Evolutionary conservation across 2,113 vertebrate genomes (phyloP).

Genomic region (Prionailurus viverrinus): DNA sequence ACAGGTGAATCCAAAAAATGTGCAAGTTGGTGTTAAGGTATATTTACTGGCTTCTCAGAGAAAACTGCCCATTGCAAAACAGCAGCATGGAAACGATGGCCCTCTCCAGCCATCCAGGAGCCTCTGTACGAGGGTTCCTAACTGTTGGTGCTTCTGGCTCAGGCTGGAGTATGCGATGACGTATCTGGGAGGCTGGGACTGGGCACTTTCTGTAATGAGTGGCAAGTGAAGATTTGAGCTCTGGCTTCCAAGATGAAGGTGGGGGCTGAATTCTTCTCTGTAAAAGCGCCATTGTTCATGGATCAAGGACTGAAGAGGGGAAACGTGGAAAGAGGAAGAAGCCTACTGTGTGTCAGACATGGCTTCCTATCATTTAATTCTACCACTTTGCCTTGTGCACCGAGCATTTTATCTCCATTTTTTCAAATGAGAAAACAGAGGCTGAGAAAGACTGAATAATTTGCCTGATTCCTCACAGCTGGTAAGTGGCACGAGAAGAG

Average conservation of each 20-base stretch:
- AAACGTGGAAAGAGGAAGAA: not conserved
- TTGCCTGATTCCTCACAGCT: not conserved
- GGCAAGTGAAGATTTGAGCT: not conserved
- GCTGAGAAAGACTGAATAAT: not conserved
- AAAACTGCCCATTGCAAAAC: not conserved
- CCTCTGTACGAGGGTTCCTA: no score
- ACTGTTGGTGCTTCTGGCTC: not conserved
- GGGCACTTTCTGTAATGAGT: not conserved
- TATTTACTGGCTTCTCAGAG: not conserved
- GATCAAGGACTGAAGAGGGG: not conserved
- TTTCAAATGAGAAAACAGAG: conserved; percentile 15
- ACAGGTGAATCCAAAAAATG: not conserved
- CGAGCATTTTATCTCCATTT: not conserved
- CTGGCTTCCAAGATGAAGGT: not conserved
- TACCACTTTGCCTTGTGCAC: not conserved
- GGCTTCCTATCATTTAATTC: not conserved
- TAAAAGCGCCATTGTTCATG: not conserved
- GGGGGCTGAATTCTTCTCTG: not conserved
- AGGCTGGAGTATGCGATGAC: rapidly evolving
- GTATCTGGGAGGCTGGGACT: rapidly evolving
- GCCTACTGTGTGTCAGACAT: not conserved
- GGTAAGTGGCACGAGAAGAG: not conserved
- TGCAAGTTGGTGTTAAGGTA: not conserved
- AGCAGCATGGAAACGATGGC: rapidly evolving
- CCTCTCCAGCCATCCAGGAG: not conserved